Percentiles rank a stretch among this genome's conserved stretches.
phyloP scores from a whole-genome alignment of 2,888 invertebrate species.

The Trachelus stipa region DNA sequence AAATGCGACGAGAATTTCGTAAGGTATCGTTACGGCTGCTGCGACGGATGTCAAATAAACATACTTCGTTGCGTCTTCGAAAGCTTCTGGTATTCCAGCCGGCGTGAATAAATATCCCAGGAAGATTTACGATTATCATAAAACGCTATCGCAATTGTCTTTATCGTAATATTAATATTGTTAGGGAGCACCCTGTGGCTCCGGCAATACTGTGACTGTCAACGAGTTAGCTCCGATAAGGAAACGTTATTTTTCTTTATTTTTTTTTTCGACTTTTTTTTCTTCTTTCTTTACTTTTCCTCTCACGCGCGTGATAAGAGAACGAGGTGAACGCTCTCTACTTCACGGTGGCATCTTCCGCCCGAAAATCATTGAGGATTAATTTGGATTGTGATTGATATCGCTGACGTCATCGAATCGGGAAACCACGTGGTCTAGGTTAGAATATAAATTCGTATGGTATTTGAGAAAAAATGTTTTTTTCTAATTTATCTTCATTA shows the following conservation, averaged over 20 bases:
- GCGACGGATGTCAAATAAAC: not conserved
- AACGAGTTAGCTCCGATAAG: constrained; percentile 16
- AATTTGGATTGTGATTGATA: not conserved
- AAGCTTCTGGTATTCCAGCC: not conserved
- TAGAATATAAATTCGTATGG: not conserved
- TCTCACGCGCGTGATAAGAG: not conserved
- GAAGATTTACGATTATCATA: constrained; percentile 15
- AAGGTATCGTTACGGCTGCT: not conserved
- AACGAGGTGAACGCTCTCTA: not conserved
- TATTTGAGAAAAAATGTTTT: not conserved
- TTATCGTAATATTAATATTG: constrained; percentile 19
- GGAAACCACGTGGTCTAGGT: not conserved
- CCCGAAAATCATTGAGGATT: not conserved
- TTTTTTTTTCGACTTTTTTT: not conserved
- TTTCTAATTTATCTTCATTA: not conserved
- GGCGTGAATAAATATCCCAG: constrained; percentile 11
- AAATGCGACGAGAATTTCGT: not conserved
- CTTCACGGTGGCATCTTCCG: not conserved
- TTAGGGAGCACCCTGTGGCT: not conserved
- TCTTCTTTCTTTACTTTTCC: constrained; percentile 11
- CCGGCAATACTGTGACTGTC: not conserved
- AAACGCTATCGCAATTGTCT: constrained; percentile 10
- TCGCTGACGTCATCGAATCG: not conserved
- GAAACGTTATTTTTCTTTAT: constrained; percentile 1
- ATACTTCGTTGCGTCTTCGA: not conserved